A percentile compares a stretch with the other conserved stretches of the same genome.
phyloP scores from a whole-genome alignment of 2,113 vertebrate genomes.

The Gavialis gangeticus region DNA sequence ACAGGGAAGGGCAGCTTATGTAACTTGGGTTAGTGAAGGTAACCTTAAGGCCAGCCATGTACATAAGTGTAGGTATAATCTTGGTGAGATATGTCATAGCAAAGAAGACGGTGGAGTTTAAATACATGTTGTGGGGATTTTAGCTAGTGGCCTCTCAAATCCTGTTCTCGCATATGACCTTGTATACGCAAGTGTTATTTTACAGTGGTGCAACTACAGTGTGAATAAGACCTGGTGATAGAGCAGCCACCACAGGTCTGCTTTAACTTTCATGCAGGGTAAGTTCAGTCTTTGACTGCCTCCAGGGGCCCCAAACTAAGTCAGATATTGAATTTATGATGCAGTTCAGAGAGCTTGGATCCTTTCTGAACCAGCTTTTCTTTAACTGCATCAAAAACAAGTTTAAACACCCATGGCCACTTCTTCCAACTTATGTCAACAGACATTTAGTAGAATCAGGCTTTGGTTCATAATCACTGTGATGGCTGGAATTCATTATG shows the following conservation, averaged over 20 bases:
- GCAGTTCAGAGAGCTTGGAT: not conserved
- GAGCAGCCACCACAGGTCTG: not conserved
- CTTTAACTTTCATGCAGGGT: not conserved
- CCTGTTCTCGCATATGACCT: not conserved
- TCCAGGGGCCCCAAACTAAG: not conserved
- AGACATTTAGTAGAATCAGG: not conserved
- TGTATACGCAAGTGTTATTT: not conserved
- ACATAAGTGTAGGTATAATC: too few relatives aligned
- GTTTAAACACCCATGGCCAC: accelerated
- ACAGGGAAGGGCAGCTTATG: too few relatives aligned
- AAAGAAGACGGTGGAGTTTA: not conserved
- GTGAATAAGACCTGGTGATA: not conserved
- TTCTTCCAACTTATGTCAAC: not conserved
- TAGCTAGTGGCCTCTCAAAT: not conserved
- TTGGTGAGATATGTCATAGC: too few relatives aligned
- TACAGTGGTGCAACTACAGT: not conserved
- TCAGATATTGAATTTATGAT: not conserved
- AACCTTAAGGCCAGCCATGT: too few relatives aligned
- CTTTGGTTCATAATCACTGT: not conserved
- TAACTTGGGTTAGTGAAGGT: too few relatives aligned
- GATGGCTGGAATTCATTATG: not conserved
- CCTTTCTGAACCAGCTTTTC: not conserved
- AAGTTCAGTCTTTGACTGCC: not conserved
- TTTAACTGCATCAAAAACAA: not conserved
- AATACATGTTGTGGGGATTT: not conserved